These are phyloP conservation scores for Acanthurus tractus DNA, from an alignment of 2,797 vertebrate genomes.

Conservation along the genomic window DNA sequence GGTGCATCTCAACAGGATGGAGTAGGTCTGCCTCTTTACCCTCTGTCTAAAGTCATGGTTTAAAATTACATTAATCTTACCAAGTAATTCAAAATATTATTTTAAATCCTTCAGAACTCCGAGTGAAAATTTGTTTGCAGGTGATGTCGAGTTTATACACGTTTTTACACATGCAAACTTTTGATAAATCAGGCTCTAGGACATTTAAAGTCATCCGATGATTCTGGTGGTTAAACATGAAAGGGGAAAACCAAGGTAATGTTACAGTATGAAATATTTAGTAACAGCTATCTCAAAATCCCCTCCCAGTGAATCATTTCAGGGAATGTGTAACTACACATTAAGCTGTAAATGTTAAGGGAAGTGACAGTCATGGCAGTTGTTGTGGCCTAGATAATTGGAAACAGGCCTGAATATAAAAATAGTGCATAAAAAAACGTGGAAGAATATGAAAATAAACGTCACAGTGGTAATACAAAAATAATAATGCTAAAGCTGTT, in stretches of 20 bases:
- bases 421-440: conserved; percentile 20
- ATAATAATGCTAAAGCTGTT: conserved; percentile 22
- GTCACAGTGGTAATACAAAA: conserved; percentile 36
- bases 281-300: conserved; percentile 23
- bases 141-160: too few relatives aligned
- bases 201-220: conserved; percentile 13
- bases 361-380: conserved; percentile 53
- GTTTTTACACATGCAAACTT: too few relatives aligned
- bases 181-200: background rate
- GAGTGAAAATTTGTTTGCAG: background rate
- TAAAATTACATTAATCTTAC: conserved; percentile 16
- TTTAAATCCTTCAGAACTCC: conserved; percentile 49
- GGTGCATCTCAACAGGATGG: conserved; percentile 60
- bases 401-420: conserved; percentile 40
- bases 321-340: conserved; percentile 5
- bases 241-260: background rate
- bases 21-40: conserved; percentile 58
- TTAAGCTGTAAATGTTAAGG: conserved; percentile 54
- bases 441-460: conserved; percentile 41
- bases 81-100: conserved; percentile 38
- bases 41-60: conserved; percentile 35
- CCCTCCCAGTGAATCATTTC: conserved; percentile 33
- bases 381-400: conserved; percentile 37
- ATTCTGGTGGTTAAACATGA: conserved; percentile 6
- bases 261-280: conserved; percentile 24